Conservation (phyloP, 2,797 vertebrate species). For the Myotis pilosus region DNA sequence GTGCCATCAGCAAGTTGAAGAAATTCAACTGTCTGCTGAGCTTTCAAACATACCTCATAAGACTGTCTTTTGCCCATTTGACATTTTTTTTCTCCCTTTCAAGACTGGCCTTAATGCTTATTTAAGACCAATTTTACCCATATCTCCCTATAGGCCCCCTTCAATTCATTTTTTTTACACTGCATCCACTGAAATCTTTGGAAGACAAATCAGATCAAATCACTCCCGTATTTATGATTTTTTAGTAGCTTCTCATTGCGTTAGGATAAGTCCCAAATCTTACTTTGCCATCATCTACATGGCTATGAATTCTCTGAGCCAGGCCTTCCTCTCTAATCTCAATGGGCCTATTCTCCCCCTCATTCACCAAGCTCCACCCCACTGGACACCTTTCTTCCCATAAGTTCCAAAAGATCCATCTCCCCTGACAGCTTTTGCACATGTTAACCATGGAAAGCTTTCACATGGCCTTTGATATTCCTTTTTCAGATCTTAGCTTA, state of each 20-base stretch:
- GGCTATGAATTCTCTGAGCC: slow-evolving; percentile 26
- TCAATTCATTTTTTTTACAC: background rate
- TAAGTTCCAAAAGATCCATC: background rate
- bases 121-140: background rate
- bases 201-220: slow-evolving; percentile 24
- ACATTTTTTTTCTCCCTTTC: slow-evolving; percentile 5
- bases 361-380: background rate
- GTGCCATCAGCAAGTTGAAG: slow-evolving; percentile 37
- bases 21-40: background rate
- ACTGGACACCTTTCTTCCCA: background rate
- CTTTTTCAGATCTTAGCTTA: slow-evolving; percentile 60
- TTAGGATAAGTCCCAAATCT: background rate
- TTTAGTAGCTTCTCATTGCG: background rate
- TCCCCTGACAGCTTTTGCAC: slow-evolving; percentile 5
- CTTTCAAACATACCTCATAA: slow-evolving; percentile 14
- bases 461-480: slow-evolving; percentile 32
- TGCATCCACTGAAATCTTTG: slow-evolving; percentile 13
- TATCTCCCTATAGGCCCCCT: background rate
- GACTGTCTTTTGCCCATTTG: background rate
- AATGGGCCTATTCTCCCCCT: background rate
- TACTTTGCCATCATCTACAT: background rate
- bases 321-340: slow-evolving; percentile 8
- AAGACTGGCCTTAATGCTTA: background rate
- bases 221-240: background rate
- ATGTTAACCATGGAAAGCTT: slow-evolving; percentile 35